Percentiles rank a stretch among this genome's conserved stretches.
These are phyloP conservation scores for Epizoanthus ramosus DNA, from an alignment of 92 coral and sea anemone species.

Conservation along the genomic window DNA sequence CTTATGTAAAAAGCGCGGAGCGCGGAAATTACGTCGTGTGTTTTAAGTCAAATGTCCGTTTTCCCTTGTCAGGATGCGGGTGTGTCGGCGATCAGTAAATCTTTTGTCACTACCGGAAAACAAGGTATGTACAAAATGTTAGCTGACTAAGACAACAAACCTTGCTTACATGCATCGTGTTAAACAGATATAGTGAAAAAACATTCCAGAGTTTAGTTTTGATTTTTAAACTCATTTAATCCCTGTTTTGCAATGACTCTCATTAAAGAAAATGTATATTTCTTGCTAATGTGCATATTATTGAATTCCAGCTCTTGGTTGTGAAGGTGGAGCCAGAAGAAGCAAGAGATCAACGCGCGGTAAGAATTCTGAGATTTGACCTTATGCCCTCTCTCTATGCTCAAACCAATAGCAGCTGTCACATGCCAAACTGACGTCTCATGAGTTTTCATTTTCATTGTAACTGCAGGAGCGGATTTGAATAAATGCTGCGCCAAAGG, in stretches of 20 bases:
- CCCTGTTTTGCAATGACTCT: too few relatives aligned
- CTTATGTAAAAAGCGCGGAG: too few relatives aligned
- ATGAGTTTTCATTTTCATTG: not conserved
- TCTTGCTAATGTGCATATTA: not conserved
- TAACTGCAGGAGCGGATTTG: not conserved
- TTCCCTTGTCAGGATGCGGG: slow-evolving; percentile 64
- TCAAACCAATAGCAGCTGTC: too few relatives aligned
- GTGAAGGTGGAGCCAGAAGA: slow-evolving; percentile 33
- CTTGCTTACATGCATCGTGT: too few relatives aligned
- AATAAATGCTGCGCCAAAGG: slow-evolving; percentile 5
- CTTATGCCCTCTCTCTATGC: too few relatives aligned
- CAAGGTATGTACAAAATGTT: slow-evolving; percentile 41
- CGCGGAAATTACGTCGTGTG: too few relatives aligned
- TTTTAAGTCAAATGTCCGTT: too few relatives aligned
- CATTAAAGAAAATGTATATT: not conserved
- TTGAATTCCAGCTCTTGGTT: slow-evolving; percentile 43
- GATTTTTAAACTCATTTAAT: too few relatives aligned
- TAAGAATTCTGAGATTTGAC: not conserved
- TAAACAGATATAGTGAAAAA: too few relatives aligned
- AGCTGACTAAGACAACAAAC: too few relatives aligned
- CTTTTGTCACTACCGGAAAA: slow-evolving; percentile 57
- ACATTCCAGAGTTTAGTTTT: too few relatives aligned
- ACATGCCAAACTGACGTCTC: too few relatives aligned
- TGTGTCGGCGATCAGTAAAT: slow-evolving; percentile 52
- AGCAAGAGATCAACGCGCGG: slow-evolving; percentile 43